A percentile compares a stretch with the other conserved stretches of the same genome.
Conservation (phyloP, 2,113 vertebrate species). For the Ramphastos sulfuratus region DNA sequence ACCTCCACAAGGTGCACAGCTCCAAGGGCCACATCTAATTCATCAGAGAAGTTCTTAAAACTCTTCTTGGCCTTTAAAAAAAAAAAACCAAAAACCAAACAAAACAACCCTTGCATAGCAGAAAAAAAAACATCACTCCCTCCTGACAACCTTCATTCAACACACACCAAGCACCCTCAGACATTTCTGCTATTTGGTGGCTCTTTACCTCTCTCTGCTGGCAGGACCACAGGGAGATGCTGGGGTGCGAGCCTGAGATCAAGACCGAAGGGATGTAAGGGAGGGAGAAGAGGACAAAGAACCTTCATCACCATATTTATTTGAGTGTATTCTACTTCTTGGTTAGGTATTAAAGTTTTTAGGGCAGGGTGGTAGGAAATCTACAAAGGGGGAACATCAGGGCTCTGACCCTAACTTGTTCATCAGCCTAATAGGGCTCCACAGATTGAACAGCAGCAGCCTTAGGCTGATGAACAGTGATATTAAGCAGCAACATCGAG, state of each 20-base stretch:
- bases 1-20: not conserved
- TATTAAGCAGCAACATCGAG: not conserved
- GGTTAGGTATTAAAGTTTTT: fast-evolving
- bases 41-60: not conserved
- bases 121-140: not conserved
- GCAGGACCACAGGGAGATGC: not conserved
- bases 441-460: not conserved
- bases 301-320: fast-evolving
- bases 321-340: not conserved
- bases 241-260: not conserved
- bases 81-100: no score
- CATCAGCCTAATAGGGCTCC: not conserved
- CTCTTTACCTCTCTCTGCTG: constrained; percentile 64
- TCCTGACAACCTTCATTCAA: not conserved
- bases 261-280: not conserved
- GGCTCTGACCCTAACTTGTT: not conserved
- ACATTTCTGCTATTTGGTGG: not conserved
- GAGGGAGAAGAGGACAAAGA: not conserved
- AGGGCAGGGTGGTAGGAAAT: not conserved
- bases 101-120: no score
- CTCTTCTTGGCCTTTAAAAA: not conserved
- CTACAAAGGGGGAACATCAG: not conserved
- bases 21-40: not conserved
- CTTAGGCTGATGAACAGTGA: not conserved
- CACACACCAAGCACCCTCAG: fast-evolving